Conservation (phyloP, 35 echinoderm and acorn worm genomes). For the Hemicentrotus pulcherrimus region DNA sequence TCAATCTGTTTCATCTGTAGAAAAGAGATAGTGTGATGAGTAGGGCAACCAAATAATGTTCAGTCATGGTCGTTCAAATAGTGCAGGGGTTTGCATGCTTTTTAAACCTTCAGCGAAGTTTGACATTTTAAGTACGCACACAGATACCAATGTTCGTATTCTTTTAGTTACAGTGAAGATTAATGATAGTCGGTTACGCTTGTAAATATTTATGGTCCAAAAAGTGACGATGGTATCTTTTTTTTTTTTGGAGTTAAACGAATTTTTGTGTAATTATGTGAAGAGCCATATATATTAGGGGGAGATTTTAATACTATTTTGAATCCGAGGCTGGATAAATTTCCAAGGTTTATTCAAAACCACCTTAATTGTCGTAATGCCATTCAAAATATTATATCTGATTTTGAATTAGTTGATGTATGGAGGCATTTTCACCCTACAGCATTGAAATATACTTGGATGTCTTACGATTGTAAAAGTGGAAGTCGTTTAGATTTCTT, state of each 20-base stretch:
- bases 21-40: not conserved
- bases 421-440: not conserved
- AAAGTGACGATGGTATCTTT: not conserved
- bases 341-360: conserved; percentile 2
- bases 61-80: not conserved
- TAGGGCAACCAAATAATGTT: not conserved
- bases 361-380: not conserved
- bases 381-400: not conserved
- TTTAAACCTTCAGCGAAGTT: not conserved
- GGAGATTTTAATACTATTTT: no score
- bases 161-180: not conserved
- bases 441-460: not conserved
- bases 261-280: not conserved
- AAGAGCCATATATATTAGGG: not conserved
- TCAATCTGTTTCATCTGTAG: not conserved
- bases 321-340: no score
- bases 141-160: not conserved
- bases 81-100: not conserved
- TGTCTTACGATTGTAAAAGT: not conserved
- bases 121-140: not conserved
- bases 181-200: not conserved
- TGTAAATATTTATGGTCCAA: not conserved
- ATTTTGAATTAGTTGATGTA: no score
- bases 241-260: not conserved
- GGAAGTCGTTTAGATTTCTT: conserved; percentile 19